A percentile compares a stretch with the other conserved stretches of the same genome.
These are phyloP conservation scores for Anniella stebbinsi DNA, from an alignment of 2,797 vertebrate species.

Conservation along the genomic window DNA sequence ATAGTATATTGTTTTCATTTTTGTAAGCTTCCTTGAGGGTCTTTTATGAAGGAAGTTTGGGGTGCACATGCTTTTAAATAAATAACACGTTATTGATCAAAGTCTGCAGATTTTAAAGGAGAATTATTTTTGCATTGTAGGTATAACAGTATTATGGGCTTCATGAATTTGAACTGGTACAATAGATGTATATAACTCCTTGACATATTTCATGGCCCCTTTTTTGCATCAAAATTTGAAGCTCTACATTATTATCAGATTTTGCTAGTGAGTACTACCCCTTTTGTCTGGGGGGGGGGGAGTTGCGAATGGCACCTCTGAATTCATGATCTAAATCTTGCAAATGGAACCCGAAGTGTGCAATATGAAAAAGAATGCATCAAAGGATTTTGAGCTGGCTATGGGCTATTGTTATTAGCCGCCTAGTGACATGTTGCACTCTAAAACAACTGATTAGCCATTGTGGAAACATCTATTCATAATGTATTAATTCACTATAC, in stretches of 20 bases:
- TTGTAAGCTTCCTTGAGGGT: not conserved
- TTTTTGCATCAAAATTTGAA: not conserved
- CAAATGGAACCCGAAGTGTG: not conserved
- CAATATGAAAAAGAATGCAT: not conserved
- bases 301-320: not conserved
- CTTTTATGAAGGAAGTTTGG: not conserved
- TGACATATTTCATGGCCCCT: not conserved
- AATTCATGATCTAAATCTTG: not conserved
- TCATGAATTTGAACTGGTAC: not conserved
- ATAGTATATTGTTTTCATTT: not conserved
- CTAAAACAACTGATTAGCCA: not conserved
- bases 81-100: too few species aligned
- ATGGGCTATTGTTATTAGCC: not conserved
- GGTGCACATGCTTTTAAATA: too few species aligned
- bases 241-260: not conserved
- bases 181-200: not conserved
- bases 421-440: not conserved
- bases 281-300: too few species aligned
- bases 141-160: not conserved
- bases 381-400: not conserved
- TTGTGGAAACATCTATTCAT: slow-evolving; percentile 3
- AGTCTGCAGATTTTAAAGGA: not conserved
- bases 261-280: not conserved
- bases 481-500: not conserved
- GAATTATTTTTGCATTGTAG: not conserved